Evolutionary conservation across 2,113 vertebrate species (phyloP), one percentile per base, ranked within the genome.

Genomic region (Podocnemis expansa): DNA sequence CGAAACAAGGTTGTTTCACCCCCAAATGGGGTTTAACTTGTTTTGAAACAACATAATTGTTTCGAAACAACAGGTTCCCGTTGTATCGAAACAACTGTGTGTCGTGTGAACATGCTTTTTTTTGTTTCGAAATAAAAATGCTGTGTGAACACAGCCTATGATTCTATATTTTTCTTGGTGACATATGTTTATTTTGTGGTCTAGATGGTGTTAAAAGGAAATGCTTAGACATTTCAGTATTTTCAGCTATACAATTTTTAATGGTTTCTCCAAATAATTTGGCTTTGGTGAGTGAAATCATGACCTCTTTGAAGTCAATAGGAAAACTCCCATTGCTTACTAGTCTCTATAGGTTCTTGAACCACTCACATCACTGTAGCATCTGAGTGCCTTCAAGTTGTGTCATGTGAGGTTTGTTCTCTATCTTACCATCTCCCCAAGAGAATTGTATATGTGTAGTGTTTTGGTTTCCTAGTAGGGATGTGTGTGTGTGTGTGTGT

Each of bases 261-360:
- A 43, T 76, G 13, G 9, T 1, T 38, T 76, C 90, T 95, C 83
- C 19, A 88, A 89, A 3, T 86, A 52, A 16, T 88, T 91, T 63
- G 19, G 25, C 1, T 88, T 89, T 21, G 8, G n/a, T n/a, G 8
- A 54, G 45, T n/a, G 13, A 38, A 81, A 82, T 29, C 0, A 0
- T 45, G 25, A 4, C 49, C 60, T 67, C 34, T 79, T 22, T 5
- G n/a, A 75, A 75, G 21, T 43, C 10, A 75, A 43, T 43, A 43
- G 24, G 11, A 43, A 38, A 75, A 75, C 70, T 75, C 70, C 38
- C 38, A 43, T 17, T 80, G 27, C 82, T 10, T 56, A 82, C 10
- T 1, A 3, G 63, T 80, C 38, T 27, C 8, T 19, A 19, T 19
- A 22, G 24, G 34, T 19, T 85, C 52, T 78, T 85, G 60, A 27